A percentile compares a stretch with the other conserved stretches of the same genome.
phyloP scores from a whole-genome alignment of 1,140 invertebrate species.

The Hydropsyche tenuis region DNA sequence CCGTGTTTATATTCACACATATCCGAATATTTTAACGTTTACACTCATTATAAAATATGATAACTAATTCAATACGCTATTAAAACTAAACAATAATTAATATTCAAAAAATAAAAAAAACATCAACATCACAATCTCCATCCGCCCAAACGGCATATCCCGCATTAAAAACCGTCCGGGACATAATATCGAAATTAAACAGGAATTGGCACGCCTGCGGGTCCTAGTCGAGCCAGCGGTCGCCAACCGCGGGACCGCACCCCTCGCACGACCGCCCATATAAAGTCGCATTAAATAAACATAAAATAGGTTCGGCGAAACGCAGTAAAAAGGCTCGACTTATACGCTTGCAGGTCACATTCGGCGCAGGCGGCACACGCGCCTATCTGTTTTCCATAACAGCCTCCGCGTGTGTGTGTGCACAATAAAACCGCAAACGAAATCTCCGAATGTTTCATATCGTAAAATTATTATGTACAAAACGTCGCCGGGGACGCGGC shows the following conservation, averaged over 20 bases:
- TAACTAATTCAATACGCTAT: too few relatives aligned
- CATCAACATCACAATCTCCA: neutral
- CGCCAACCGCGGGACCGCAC: neutral
- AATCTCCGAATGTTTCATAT: slow-evolving; percentile 29
- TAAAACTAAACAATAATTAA: too few relatives aligned
- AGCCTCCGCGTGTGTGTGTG: neutral
- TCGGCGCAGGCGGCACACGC: neutral
- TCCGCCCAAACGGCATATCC: neutral
- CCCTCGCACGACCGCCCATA: neutral
- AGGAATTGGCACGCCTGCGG: too few relatives aligned
- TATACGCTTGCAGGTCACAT: slow-evolving; percentile 38
- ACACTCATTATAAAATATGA: too few relatives aligned
- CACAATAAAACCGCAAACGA: neutral
- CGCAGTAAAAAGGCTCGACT: slow-evolving; percentile 32
- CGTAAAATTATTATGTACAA: slow-evolving; percentile 41
- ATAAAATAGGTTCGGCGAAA: slow-evolving; percentile 26
- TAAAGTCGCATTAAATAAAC: slow-evolving; percentile 36
- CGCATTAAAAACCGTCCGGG: too few relatives aligned
- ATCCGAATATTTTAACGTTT: neutral
- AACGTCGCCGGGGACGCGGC: slow-evolving; percentile 19
- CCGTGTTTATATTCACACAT: neutral
- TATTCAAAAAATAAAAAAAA: neutral
- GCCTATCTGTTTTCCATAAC: slow-evolving; percentile 24
- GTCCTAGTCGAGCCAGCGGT: too few relatives aligned
- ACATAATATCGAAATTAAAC: too few relatives aligned